Conservation (phyloP, 2,888 invertebrate genomes). For the Cecidostiba fungosa region DNA sequence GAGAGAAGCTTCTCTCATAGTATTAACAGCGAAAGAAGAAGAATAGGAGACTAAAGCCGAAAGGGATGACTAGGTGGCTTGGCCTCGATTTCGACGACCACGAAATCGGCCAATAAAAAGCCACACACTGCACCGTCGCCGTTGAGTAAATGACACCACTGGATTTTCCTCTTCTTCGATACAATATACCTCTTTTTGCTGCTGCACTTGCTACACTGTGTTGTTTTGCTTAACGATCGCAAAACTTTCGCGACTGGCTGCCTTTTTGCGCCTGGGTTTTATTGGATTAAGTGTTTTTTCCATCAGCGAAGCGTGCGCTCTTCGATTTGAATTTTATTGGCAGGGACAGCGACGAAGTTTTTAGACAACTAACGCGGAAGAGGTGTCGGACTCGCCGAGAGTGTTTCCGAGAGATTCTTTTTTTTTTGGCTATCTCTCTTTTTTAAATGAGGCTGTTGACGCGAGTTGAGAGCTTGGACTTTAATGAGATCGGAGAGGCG, state of each 20-base stretch:
- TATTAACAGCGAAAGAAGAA: not conserved
- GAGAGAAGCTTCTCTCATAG: not conserved
- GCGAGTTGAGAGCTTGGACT: not conserved
- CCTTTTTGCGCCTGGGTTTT: not conserved
- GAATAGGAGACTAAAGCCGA: not conserved
- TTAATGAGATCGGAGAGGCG: not conserved
- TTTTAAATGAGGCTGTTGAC: not conserved
- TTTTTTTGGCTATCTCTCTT: not conserved
- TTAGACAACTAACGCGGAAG: not conserved
- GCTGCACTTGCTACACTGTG: not conserved
- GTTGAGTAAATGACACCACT: not conserved
- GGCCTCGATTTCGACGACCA: not conserved
- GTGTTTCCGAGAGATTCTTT: not conserved
- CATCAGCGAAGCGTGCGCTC: not conserved
- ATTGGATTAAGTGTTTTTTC: not conserved
- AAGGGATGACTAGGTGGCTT: slow-evolving; percentile 7
- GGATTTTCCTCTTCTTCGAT: slow-evolving; percentile 6
- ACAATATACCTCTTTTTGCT: not conserved
- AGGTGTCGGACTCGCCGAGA: not conserved
- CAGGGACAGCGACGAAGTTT: not conserved
- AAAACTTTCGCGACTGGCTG: not conserved
- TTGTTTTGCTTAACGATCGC: slow-evolving; percentile 1
- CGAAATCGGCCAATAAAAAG: slow-evolving; percentile 46
- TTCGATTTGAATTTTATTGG: slow-evolving; percentile 44
- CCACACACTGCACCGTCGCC: no score